Evolutionary conservation across 2,797 vertebrate genomes (phyloP), one percentile per base, ranked within the genome.

Genomic region (Numenius phaeopus): DNA sequence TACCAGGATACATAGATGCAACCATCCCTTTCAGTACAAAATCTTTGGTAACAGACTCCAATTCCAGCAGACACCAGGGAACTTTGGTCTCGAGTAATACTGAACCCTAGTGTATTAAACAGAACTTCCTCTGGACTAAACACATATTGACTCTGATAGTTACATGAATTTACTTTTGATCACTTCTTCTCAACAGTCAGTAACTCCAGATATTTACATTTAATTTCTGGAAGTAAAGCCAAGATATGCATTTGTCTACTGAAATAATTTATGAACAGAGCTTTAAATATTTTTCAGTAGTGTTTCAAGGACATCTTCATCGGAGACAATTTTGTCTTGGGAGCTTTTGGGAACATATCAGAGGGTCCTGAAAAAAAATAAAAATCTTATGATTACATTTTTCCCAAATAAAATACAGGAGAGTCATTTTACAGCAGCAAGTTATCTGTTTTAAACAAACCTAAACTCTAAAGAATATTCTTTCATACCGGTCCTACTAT

Each of bases 1-100:
- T 98, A 99, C 98, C 99, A 77, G 99, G 99, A 95, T 99, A 99
- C 98, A 99, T 98, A 78, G 99, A 98, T 21, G 99, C 98, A 27
- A 98, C 95, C 1, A 97, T 54, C 97, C 98, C 99, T 98, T 97
- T 98, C 4, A 97, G 98, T 64, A 98, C 98, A 55, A 87, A 92
- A 15, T 99, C 99, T 85, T 78, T 98, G 54, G 98, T 97, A 89
- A 99, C 97, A 99, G 77, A 99, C 99, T 55, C 99, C 99, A 32
- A 96, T 98, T 54, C 99, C 99, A 19, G 99, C 99, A 50, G 85
- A 96, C 27, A 97, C 85, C 67, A 99, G 79, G 18, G 98, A 98
- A 93, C 99, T 99, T 5, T 87, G 96, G 84, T 95, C 98, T 79
- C 98, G 96, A 39, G 97, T 96, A 81, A 99, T 95, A 75, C 97